Evolutionary conservation across 1,140 invertebrate genomes (phyloP), one percentile per base, ranked within the genome.

Genomic region (Leptopilina boulardi): DNA sequence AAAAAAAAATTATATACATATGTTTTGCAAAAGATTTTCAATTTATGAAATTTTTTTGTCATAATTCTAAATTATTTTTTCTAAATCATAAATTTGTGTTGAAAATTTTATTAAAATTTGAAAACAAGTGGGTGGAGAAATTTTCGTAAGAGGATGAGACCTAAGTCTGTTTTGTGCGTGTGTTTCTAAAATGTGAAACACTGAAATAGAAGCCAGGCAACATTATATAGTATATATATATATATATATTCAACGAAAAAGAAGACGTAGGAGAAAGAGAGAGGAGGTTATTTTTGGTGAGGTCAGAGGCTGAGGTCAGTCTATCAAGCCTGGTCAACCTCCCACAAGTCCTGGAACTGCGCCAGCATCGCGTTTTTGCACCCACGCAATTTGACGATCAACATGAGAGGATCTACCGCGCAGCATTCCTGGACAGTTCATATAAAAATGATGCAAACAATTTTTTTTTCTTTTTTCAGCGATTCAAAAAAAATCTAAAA

Each of bases 261-360:
- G 42, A 71, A 66, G 73, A 78, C 34, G 26, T 77, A 79, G 77
- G n/a, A 79, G 76, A 79, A 78, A 80, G 78, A 79, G 77, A 79
- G 81, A 85, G 84, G 81, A 85, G 84, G 87, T 87, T 91, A 91
- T 91, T 91, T 91, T 83, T 87, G 88, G 90, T 90, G 89, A 90
- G 90, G 90, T 91, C 88, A 91, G 89, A 91, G 90, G 90, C 90
- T 91, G 89, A 90, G 90, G 89, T 90, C 88, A 89, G 86, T 88
- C 88, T 87, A 87, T 88, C 87, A 87, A 87, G 87, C 85, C 88
- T 89, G 89, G 90, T 91, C 88, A 91, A 88, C 88, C 89, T 89
- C 90, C 90, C 87, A 91, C 89, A 87, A 89, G 86, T 87, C 84
- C 87, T 90, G 89, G 89, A 90, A 85, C 83, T 82, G 72, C 80